Evolutionary conservation across 2,888 invertebrate species (phyloP).

Genomic region (Polydrusus cervinus): DNA sequence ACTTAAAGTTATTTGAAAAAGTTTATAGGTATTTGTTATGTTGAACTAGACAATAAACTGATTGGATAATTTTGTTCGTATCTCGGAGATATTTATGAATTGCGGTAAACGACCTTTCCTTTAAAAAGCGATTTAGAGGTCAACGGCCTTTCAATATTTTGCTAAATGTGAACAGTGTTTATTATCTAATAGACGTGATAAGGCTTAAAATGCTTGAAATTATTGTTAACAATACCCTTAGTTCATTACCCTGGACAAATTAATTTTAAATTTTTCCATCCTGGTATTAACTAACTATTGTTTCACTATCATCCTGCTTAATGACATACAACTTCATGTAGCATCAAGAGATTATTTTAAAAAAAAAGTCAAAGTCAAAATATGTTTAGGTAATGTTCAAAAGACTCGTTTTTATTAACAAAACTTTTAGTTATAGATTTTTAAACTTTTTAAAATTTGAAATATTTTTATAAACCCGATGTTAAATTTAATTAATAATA

Average conservation of each 20-base stretch:
- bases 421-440: no score
- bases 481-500: no score
- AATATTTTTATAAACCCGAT: no score
- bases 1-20: not conserved
- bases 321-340: no score
- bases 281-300: no score
- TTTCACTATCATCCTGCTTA: no score
- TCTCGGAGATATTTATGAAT: slow-evolving; percentile 34
- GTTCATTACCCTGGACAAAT: not conserved
- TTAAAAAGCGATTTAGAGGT: slow-evolving; percentile 36
- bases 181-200: slow-evolving; percentile 22
- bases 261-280: not conserved
- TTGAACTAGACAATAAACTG: slow-evolving; percentile 10
- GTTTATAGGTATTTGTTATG: not conserved
- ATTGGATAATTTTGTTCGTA: slow-evolving; percentile 43
- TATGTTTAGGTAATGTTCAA: no score
- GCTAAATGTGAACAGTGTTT: slow-evolving; percentile 42
- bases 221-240: not conserved
- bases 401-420: no score
- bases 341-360: no score
- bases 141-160: slow-evolving; percentile 39
- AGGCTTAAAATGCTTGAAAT: not conserved
- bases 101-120: slow-evolving; percentile 47
- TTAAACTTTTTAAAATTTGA: no score
- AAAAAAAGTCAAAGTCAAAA: no score